Evolutionary conservation across 2,113 vertebrate genomes (phyloP), one percentile per base, ranked within the genome.

Genomic region (Hiodon tergisus): DNA sequence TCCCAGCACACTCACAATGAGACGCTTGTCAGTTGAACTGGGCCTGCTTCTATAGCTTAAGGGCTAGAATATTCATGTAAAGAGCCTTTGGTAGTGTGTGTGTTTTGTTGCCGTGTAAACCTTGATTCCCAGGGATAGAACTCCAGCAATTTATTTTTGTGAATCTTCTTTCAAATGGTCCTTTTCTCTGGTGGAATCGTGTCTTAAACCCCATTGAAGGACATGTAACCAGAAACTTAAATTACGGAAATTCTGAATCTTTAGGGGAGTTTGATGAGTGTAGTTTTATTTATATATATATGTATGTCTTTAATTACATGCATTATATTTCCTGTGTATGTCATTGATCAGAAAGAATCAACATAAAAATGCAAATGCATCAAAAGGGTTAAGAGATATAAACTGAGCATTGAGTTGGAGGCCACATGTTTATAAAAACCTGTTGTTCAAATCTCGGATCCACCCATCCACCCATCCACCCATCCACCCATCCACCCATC

Each of bases 1-100:
- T 81, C 63, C 55, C 31, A 31, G 67, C 80, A 76, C 79, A 79
- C 77, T 61, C 50, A 87, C 84, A 85, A 81, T 83, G 83, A 78
- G n/a, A 62, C 59, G 65, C 59, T 70, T 85, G 83, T 83, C 67
- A 46, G 52, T 71, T 76, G 59, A 73, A 76, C 54, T 67, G 46
- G 65, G 65, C 71, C 75, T 14, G 74, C 51, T 11, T 3, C 11
- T 31, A 31, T 69, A n/a, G 48, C 50, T 79, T 50, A 78, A 66
- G 71, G 74, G 79, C 31, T 31, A 31, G 60, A 11, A 62, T 53
- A 4, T 58, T 66, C 65, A 69, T 77, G 48, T 67, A 60, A 67
- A 61, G 62, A 60, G 51, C 16, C 69, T 73, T 69, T 77, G 59
- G 77, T 76, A 3, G 47, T 46, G 10, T n/a, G 50, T 6, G 31